A percentile compares a stretch with the other conserved stretches of the same genome.
Evolutionary conservation across 2,888 invertebrate genomes (phyloP).

Genomic region (Leptopilina drosophilae): DNA sequence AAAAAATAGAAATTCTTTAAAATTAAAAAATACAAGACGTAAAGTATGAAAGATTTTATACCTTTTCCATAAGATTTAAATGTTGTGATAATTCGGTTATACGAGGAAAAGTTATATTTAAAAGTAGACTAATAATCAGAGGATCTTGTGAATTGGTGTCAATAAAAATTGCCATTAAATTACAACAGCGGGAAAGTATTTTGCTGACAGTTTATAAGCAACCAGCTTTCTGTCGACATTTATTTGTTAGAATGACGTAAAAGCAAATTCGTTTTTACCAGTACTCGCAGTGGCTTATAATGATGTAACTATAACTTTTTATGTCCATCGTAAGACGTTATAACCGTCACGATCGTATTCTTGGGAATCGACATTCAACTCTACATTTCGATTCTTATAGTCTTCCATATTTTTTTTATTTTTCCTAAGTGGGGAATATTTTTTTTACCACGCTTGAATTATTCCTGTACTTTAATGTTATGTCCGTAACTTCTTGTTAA

Average conservation of each 20-base stretch:
- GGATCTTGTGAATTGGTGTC: conserved; percentile 66
- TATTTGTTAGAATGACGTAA: conserved; percentile 66
- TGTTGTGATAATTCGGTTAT: no score
- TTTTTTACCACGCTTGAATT: not conserved
- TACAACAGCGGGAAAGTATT: conserved; percentile 11
- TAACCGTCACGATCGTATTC: conserved; percentile 27
- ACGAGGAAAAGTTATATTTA: not conserved
- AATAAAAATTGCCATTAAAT: conserved; percentile 61
- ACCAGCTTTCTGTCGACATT: conserved; percentile 57
- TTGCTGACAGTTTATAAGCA: conserved; percentile 48
- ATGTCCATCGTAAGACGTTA: conserved; percentile 65
- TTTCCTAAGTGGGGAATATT: conserved; percentile 19
- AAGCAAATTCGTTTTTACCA: conserved; percentile 61
- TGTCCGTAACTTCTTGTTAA: no score
- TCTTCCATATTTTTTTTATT: not conserved
- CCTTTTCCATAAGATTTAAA: no score
- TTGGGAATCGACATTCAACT: conserved; percentile 21
- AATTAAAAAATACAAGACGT: no score
- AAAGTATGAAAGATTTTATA: no score
- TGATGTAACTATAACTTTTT: conserved; percentile 74
- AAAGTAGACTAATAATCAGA: conserved; percentile 65
- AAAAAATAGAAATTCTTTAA: no score
- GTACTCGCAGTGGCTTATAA: conserved; percentile 67
- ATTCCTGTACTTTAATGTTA: no score
- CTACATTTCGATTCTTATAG: conserved; percentile 32